Conservation (phyloP, 1,140 invertebrate species). For the Lepidurus packardi region DNA sequence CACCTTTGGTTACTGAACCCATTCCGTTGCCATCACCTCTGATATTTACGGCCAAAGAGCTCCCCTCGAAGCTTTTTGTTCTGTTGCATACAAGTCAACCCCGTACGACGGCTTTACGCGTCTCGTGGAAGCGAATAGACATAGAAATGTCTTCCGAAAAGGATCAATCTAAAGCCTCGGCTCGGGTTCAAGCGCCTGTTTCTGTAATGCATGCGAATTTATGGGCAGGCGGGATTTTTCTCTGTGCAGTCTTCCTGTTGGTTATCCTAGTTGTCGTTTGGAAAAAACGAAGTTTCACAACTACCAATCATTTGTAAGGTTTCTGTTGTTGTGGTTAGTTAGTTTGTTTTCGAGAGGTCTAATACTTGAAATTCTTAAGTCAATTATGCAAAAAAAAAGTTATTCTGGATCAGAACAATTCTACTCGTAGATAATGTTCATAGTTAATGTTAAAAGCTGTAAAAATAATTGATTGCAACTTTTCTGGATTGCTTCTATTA, state of each 20-base stretch:
- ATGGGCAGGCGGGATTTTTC: background rate
- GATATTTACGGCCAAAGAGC: conserved; percentile 6
- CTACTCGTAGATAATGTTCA: background rate
- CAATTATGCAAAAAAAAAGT: too few species aligned
- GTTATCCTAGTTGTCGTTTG: conserved; percentile 4
- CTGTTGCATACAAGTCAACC: background rate
- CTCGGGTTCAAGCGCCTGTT: background rate
- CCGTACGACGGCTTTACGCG: background rate
- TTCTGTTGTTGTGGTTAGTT: background rate
- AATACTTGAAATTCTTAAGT: background rate
- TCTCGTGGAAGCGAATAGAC: conserved; percentile 5
- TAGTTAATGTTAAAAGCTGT: background rate
- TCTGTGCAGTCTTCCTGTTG: background rate
- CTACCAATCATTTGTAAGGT: background rate
- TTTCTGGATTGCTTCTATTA: conserved; percentile 16
- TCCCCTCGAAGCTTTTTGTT: background rate
- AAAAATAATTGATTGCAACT: background rate
- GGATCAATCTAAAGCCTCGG: background rate
- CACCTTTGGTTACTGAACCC: background rate
- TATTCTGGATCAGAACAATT: too few species aligned
- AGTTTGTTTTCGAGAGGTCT: background rate
- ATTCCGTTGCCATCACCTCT: background rate
- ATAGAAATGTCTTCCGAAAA: background rate
- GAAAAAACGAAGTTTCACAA: background rate
- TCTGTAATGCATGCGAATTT: background rate